phyloP scores from a whole-genome alignment of 2,888 invertebrate genomes.

The Fissipunctia ypsillon region DNA sequence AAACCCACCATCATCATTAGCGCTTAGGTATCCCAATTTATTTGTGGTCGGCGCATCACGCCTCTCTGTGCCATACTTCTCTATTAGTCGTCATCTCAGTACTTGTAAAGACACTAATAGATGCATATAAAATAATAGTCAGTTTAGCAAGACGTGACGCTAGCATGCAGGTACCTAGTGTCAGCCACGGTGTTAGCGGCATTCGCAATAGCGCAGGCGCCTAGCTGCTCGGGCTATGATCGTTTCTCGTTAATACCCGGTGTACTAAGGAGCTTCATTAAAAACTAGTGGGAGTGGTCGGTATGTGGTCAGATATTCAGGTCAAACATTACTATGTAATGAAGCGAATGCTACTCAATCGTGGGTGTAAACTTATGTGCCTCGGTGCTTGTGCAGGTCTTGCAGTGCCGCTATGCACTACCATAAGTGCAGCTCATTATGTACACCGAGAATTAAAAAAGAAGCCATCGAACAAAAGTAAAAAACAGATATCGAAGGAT shows the following conservation, averaged over 20 bases:
- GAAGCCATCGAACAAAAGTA: not conserved
- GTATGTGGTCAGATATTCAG: constrained; percentile 37
- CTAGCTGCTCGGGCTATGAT: not conserved
- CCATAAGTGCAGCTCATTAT: not conserved
- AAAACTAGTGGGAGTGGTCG: constrained; percentile 42
- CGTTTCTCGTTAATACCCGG: not conserved
- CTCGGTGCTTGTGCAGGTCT: not conserved
- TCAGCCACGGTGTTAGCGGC: no score
- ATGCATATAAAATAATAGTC: constrained; percentile 5
- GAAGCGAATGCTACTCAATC: constrained; percentile 2
- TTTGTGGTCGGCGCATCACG: not conserved
- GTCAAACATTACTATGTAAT: constrained; percentile 17
- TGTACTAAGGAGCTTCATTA: constrained; percentile 29
- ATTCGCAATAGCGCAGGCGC: constrained; percentile 5
- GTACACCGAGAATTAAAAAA: not conserved
- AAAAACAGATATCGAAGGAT: no score
- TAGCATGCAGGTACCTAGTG: not conserved
- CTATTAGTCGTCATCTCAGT: no score
- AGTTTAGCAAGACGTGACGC: not conserved
- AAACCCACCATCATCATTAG: not conserved
- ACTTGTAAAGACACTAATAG: no score
- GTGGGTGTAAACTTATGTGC: not conserved
- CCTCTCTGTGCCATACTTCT: no score
- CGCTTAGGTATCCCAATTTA: no score
- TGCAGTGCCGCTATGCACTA: not conserved